A percentile compares a stretch with the other conserved stretches of the same genome.
Conservation (phyloP, 1,140 invertebrate species). For the Drosophila saltans region DNA sequence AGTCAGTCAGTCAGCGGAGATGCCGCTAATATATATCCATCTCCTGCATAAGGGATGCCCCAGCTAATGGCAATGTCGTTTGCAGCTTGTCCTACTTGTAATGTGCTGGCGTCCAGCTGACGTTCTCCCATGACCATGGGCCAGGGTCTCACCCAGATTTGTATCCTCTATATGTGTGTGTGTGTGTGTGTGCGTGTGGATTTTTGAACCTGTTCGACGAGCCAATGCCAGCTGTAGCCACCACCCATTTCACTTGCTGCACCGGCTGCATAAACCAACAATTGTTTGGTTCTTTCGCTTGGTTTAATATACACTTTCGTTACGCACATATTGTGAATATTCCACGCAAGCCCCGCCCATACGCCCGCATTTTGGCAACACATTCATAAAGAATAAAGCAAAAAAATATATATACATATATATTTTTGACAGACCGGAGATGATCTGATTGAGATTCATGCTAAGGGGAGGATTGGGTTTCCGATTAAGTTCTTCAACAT, state of each 20-base stretch:
- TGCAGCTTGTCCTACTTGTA: slow-evolving; percentile 76
- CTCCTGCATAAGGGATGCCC: slow-evolving; percentile 1
- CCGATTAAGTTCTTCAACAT: slow-evolving; percentile 61
- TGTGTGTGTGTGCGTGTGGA: slow-evolving; percentile 43
- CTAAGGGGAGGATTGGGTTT: slow-evolving; percentile 34
- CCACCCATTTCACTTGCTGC: slow-evolving; percentile 55
- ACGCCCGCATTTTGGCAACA: slow-evolving; percentile 55
- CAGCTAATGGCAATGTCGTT: slow-evolving; percentile 25
- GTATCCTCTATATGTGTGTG: neutral
- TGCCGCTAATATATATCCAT: slow-evolving; percentile 68
- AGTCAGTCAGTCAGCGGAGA: slow-evolving; percentile 26
- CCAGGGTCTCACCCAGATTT: slow-evolving; percentile 10
- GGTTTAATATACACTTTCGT: slow-evolving; percentile 49
- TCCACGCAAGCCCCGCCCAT: slow-evolving; percentile 47
- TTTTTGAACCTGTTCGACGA: slow-evolving; percentile 70
- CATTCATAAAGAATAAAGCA: slow-evolving; percentile 57
- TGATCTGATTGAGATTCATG: slow-evolving; percentile 67
- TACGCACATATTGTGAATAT: slow-evolving; percentile 75
- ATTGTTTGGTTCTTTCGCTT: slow-evolving; percentile 48
- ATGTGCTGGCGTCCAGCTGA: slow-evolving; percentile 80
- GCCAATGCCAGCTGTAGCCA: slow-evolving; percentile 60
- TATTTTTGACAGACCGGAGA: slow-evolving; percentile 63
- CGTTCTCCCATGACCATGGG: slow-evolving; percentile 60
- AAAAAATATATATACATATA: slow-evolving; percentile 3
- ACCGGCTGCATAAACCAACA: slow-evolving; percentile 82